A percentile compares a stretch with the other conserved stretches of the same genome.
phyloP scores from a whole-genome alignment of 2,797 vertebrate species.

The Rhabdomys pumilio region DNA sequence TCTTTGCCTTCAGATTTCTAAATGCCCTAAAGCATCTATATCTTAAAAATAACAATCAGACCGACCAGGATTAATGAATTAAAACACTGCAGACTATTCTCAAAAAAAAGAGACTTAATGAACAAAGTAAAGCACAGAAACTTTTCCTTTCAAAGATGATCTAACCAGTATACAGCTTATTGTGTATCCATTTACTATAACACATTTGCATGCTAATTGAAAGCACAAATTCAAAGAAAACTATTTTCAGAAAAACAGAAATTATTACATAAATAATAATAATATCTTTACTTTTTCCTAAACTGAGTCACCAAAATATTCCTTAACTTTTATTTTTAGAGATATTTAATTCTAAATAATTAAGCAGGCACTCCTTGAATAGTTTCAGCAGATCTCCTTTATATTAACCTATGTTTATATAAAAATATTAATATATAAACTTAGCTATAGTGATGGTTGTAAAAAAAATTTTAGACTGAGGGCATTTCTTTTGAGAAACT shows the following conservation, averaged over 20 bases:
- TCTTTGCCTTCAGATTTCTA: background rate
- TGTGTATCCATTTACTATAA: background rate
- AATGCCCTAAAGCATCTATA: background rate
- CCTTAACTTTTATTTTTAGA: background rate
- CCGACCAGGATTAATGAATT: background rate
- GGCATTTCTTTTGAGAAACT: background rate
- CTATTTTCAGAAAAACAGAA: constrained; percentile 28
- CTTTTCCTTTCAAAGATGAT: background rate
- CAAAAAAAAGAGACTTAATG: background rate
- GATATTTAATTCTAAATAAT: background rate
- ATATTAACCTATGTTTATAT: background rate
- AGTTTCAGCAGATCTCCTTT: background rate
- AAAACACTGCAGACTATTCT: background rate
- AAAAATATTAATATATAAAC: background rate
- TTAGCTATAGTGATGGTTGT: background rate
- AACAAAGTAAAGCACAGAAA: background rate
- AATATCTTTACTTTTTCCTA: background rate
- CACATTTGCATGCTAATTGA: background rate
- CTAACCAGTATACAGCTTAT: background rate
- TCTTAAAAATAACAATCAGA: background rate
- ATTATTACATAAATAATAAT: background rate
- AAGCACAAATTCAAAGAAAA: background rate
- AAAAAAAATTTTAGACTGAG: constrained; percentile 30
- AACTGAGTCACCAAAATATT: background rate
- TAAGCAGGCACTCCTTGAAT: background rate